Evolutionary conservation across 1,140 invertebrate species (phyloP).

Genomic region (Drosophila lacteicornis): DNA sequence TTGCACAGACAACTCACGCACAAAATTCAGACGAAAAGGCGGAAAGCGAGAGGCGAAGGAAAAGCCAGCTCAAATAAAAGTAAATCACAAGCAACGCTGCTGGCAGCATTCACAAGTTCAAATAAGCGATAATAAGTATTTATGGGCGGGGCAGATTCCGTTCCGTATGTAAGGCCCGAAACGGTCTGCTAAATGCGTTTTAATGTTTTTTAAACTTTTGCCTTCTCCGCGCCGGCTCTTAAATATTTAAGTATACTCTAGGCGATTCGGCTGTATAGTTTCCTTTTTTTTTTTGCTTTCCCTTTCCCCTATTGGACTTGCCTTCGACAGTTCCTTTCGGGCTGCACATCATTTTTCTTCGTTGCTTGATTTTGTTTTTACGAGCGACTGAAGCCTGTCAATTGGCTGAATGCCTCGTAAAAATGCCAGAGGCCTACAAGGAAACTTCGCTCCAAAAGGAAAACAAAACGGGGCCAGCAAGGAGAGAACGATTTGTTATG

Average conservation of each 20-base stretch:
- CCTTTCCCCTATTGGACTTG: neutral
- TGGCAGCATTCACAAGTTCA: slow-evolving; percentile 74
- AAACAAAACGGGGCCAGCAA: slow-evolving; percentile 30
- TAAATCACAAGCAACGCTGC: slow-evolving; percentile 64
- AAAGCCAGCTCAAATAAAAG: slow-evolving; percentile 65
- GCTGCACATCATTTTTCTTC: slow-evolving; percentile 80
- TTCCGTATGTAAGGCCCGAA: slow-evolving; percentile 32
- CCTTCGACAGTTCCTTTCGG: slow-evolving; percentile 54
- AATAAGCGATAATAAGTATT: slow-evolving; percentile 84
- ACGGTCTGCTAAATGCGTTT: slow-evolving; percentile 76
- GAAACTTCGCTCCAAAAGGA: slow-evolving; percentile 10
- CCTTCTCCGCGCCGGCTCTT: slow-evolving; percentile 24
- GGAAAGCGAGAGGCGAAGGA: slow-evolving; percentile 20
- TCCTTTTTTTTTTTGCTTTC: slow-evolving; percentile 8
- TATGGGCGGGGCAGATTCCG: slow-evolving; percentile 61
- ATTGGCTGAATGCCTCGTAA: slow-evolving; percentile 84
- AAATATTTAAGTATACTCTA: slow-evolving; percentile 79
- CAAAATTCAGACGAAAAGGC: slow-evolving; percentile 19
- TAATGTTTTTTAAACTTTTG: slow-evolving; percentile 72
- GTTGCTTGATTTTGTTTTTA: slow-evolving; percentile 77
- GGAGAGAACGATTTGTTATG: slow-evolving; percentile 79
- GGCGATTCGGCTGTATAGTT: slow-evolving; percentile 52
- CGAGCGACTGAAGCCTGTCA: slow-evolving; percentile 83
- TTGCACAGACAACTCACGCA: slow-evolving; percentile 35
- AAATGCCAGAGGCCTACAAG: slow-evolving; percentile 77